Base-by-base conservation (phyloP, 1,140 invertebrate species). In the Meloidogyne floridensis region DNA sequence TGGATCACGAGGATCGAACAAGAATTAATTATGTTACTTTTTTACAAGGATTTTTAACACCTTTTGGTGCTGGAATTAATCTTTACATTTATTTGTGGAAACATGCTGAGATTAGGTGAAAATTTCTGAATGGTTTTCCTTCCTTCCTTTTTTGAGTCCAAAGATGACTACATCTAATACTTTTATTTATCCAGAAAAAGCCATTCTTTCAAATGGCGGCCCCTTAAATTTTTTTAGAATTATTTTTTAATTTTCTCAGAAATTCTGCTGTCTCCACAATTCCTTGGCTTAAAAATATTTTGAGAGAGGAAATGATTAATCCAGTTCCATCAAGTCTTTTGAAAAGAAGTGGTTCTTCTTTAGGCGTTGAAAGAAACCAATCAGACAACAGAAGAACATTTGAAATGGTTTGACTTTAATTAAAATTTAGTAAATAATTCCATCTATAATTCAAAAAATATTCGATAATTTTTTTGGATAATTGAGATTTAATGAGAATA, bases 51-150 rank as follows among this genome's bases (percentile, higher is more conserved):
- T 74, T 74, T 54, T 74, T 74, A 54, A 74, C 72, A 3, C 72
- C 72, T n/a, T 74, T 74, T 54, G 72, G 72, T n/a, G 18, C 72
- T n/a, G 72, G 72, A 18, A 47, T 74, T 47, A 74, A 74, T 54
- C n/a, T 74, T n/a, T 74, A 74, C n/a, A 74, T 74, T 54, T 74
- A 74, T 74, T n/a, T 74, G 8, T 47, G 53, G 43, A 74, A 74
- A 74, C 72, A 74, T 54, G 72, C 72, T n/a, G 72, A 74, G n/a
- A 74, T 74, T 51, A 74, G 53, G 72, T 74, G 47, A 47, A 47
- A 47, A 47, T 47, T 47, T 32, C 32, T 32, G 32, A 32, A 32
- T 32, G 32, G 32, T 32, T 32, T 32, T 32, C 32, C 32, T 32
- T 32, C 32, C 32, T 32, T 32, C 32, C 47, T 47, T 47, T 47